Evolutionary conservation across 2,113 vertebrate genomes (phyloP).

Genomic region (human (Homo sapiens)): DNA sequence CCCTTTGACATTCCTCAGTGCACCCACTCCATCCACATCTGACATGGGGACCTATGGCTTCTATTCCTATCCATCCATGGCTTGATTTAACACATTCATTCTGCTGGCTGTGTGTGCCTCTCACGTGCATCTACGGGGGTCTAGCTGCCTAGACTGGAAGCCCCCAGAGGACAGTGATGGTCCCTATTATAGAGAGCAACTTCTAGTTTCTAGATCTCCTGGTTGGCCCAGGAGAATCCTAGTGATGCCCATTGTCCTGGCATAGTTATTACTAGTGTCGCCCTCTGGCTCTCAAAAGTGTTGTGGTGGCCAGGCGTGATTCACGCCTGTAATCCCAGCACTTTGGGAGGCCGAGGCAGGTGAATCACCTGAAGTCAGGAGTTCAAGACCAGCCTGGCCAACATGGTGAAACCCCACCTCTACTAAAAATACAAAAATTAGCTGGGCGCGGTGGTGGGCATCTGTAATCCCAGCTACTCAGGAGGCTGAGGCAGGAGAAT

Average conservation of each 20-base stretch:
- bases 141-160: not conserved
- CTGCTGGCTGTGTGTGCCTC: not conserved
- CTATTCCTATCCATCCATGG: fast-evolving
- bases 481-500: no score
- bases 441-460: no score
- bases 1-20: not conserved
- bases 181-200: not conserved
- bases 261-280: fast-evolving
- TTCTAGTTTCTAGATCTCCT: not conserved
- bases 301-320: not conserved
- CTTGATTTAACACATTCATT: not conserved
- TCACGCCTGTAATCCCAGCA: no score
- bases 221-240: not conserved
- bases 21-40: not conserved
- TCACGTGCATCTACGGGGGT: fast-evolving
- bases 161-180: not conserved
- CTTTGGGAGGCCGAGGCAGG: no score
- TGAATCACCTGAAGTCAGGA: no score
- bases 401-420: no score
- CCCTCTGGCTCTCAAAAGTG: not conserved
- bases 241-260: not conserved
- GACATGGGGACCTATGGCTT: not conserved
- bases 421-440: no score
- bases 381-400: no score
- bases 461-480: no score